Conservation (phyloP, 2,113 vertebrate genomes). For the Anthoscopus minutus region DNA sequence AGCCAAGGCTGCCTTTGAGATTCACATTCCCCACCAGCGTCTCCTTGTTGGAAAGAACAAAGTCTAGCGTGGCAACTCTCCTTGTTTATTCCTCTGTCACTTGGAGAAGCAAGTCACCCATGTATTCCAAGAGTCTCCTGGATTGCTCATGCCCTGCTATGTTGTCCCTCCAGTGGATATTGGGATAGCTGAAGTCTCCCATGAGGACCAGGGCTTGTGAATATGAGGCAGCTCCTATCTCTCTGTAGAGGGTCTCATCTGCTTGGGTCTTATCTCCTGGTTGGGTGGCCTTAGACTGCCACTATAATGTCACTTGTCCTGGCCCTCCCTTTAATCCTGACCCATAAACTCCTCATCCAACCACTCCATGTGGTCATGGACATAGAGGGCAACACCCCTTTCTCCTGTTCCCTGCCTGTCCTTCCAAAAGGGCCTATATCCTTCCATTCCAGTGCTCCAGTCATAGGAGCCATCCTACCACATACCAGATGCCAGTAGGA, state of each 20-base stretch:
- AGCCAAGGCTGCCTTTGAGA: not conserved
- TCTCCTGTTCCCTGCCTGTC: not conserved
- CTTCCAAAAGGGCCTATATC: not conserved
- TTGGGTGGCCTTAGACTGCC: not conserved
- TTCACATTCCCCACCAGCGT: not conserved
- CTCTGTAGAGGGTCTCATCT: not conserved
- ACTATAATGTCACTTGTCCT: not conserved
- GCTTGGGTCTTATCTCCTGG: not conserved
- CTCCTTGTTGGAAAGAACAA: not conserved
- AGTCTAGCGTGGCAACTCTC: not conserved
- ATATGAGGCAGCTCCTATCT: not conserved
- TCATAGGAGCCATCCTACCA: not conserved
- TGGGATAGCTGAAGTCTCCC: not conserved
- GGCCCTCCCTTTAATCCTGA: not conserved
- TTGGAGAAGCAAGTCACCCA: not conserved
- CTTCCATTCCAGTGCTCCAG: not conserved
- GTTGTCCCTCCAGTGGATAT: not conserved
- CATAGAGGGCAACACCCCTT: not conserved
- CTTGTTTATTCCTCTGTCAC: not conserved
- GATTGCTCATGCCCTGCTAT: not conserved
- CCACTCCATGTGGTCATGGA: not conserved
- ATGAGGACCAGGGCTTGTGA: not conserved
- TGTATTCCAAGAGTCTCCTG: not conserved
- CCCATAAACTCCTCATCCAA: not conserved
- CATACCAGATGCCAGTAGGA: not conserved